These are phyloP conservation scores for Morpho deidamia DNA, from an alignment of 2,888 invertebrate genomes.

Conservation along the genomic window DNA sequence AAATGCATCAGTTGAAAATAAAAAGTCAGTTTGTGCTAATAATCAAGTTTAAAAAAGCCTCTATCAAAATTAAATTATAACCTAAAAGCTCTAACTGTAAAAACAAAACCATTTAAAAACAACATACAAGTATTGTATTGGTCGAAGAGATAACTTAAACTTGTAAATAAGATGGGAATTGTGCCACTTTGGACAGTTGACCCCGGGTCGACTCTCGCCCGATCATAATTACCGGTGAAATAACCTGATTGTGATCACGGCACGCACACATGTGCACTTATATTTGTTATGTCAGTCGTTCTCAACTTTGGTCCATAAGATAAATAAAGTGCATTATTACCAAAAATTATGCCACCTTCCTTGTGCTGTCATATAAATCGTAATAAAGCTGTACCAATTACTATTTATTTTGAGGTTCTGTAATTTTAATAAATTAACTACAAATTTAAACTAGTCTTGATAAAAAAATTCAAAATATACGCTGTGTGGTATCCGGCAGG, in stretches of 20 bases:
- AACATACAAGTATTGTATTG: background rate
- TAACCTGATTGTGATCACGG: constrained; percentile 76
- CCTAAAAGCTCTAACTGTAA: too few relatives aligned
- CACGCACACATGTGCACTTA: constrained; percentile 61
- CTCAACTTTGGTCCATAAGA: constrained; percentile 33
- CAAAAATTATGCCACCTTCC: too few relatives aligned
- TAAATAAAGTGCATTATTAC: too few relatives aligned
- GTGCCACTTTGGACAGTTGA: constrained; percentile 57
- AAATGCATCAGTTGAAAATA: too few relatives aligned
- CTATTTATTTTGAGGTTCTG: too few relatives aligned
- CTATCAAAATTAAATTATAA: too few relatives aligned
- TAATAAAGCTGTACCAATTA: too few relatives aligned
- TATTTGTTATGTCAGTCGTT: constrained; percentile 43
- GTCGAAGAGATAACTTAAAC: constrained; percentile 6
- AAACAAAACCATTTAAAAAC: background rate
- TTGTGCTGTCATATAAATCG: too few relatives aligned
- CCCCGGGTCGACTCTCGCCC: constrained; percentile 69
- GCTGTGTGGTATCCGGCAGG: too few relatives aligned
- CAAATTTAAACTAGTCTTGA: too few relatives aligned
- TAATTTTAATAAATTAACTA: too few relatives aligned
- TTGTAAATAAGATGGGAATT: constrained; percentile 51
- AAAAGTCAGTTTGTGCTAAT: background rate
- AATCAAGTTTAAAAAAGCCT: background rate
- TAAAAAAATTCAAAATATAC: too few relatives aligned
- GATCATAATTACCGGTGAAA: constrained; percentile 77